phyloP scores from a whole-genome alignment of 35 echinoderm and acorn worm genomes.

The Lytechinus variegatus region DNA sequence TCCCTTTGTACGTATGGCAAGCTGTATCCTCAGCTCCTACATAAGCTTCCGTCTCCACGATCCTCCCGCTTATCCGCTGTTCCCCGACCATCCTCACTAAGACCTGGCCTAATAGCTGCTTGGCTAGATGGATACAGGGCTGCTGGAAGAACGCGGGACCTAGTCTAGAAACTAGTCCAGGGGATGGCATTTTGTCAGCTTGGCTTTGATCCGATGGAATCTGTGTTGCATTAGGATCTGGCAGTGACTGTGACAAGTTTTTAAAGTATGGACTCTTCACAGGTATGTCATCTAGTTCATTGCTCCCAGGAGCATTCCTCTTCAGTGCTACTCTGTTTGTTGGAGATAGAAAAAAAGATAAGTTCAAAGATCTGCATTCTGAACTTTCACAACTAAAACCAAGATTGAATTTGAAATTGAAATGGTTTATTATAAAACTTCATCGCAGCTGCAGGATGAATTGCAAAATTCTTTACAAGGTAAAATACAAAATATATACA shows the following conservation, averaged over 20 bases:
- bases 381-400: no score
- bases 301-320: neutral
- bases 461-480: no score
- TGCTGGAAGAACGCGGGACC: slow-evolving; percentile 62
- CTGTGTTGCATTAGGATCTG: neutral
- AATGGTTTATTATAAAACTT: no score
- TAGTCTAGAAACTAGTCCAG: neutral
- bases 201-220: neutral
- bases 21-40: slow-evolving; percentile 79
- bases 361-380: no score
- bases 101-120: slow-evolving; percentile 77
- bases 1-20: slow-evolving; percentile 75
- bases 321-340: neutral
- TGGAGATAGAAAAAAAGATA: neutral
- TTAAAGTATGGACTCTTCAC: neutral
- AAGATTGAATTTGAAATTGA: no score
- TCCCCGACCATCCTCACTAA: slow-evolving; percentile 66
- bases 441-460: no score
- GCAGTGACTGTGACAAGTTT: neutral
- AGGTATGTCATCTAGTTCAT: neutral
- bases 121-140: slow-evolving; percentile 76
- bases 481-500: no score
- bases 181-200: neutral
- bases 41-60: slow-evolving; percentile 94
- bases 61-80: slow-evolving; percentile 69